Conservation (phyloP, 2,888 invertebrate genomes). For the Dryobota labecula region DNA sequence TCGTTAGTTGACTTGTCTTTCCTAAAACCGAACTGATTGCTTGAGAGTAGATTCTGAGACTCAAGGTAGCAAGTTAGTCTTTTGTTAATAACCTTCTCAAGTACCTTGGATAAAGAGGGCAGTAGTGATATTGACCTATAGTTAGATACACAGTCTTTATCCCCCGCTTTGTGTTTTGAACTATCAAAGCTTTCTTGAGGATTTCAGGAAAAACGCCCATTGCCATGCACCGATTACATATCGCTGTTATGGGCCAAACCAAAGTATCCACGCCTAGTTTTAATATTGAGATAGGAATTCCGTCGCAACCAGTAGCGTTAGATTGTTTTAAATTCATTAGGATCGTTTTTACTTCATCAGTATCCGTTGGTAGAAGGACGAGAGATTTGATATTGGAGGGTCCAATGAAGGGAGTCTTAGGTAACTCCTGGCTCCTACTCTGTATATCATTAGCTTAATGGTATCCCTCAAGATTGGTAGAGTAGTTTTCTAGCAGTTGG, state of each 20-base stretch:
- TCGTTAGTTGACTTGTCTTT: too few species aligned
- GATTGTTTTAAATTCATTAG: too few species aligned
- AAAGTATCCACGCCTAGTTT: too few species aligned
- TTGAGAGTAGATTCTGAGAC: not conserved
- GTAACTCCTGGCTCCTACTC: not conserved
- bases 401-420: not conserved
- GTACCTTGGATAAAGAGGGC: not conserved
- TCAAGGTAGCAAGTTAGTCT: not conserved
- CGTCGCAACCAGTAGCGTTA: too few species aligned
- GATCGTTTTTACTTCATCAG: too few species aligned
- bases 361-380: too few species aligned
- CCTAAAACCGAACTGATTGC: too few species aligned
- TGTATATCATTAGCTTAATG: not conserved
- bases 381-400: not conserved
- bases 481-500: not conserved
- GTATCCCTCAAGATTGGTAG: not conserved
- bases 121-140: not conserved
- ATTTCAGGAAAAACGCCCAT: too few species aligned
- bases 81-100: slow-evolving; percentile 3
- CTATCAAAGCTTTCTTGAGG: too few species aligned
- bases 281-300: too few species aligned
- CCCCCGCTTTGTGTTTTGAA: slow-evolving; percentile 4
- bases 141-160: slow-evolving; percentile 2
- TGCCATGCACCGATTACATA: too few species aligned
- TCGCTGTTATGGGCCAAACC: too few species aligned